Conservation (phyloP, 1,140 invertebrate species). For the Chymomyza costata region DNA sequence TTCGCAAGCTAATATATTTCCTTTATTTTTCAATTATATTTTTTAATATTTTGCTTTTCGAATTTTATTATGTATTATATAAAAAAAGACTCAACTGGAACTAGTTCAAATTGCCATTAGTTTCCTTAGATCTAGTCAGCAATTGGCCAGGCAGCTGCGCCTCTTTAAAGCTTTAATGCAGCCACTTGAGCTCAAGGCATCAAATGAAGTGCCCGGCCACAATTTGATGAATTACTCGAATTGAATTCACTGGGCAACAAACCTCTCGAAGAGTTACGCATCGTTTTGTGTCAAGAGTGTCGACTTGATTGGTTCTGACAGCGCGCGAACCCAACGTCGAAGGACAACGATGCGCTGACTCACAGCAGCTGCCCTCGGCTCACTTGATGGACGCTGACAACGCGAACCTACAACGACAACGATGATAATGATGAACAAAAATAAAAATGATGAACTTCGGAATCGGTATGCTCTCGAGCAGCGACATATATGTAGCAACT, state of each 20-base stretch:
- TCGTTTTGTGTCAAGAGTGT: conserved; percentile 71
- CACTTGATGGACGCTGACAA: conserved; percentile 38
- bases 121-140: no score
- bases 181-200: conserved; percentile 35
- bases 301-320: conserved; percentile 70
- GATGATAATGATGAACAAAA: conserved; percentile 37
- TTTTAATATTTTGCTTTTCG: no score
- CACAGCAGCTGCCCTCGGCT: conserved; percentile 41
- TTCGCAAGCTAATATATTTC: no score
- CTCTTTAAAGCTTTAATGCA: conserved; percentile 3
- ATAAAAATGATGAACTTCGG: conserved; percentile 45
- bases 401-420: conserved; percentile 33
- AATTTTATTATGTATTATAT: no score
- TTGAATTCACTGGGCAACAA: conserved; percentile 22
- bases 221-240: conserved; percentile 60
- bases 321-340: conserved; percentile 52
- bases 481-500: conserved; percentile 68
- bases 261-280: conserved; percentile 71
- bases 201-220: conserved; percentile 39
- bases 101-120: no score
- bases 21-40: no score
- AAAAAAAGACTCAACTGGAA: no score
- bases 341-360: conserved; percentile 31
- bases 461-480: conserved; percentile 9
- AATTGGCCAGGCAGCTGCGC: conserved; percentile 58